phyloP scores from a whole-genome alignment of 2,797 vertebrate genomes.

The Champsocephalus esox region DNA sequence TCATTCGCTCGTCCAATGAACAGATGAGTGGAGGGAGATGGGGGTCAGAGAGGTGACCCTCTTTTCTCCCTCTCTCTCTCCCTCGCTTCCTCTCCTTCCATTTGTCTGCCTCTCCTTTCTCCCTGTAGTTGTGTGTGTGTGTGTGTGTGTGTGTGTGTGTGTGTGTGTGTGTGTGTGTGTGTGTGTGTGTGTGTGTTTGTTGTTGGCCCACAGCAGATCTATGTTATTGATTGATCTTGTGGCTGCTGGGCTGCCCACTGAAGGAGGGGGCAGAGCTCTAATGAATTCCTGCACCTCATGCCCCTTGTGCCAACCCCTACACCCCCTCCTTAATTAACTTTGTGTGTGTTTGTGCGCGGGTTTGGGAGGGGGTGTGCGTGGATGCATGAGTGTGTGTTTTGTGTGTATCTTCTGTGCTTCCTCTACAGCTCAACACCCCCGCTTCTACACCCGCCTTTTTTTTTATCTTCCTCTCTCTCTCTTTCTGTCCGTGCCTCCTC shows the following conservation, averaged over 20 bases:
- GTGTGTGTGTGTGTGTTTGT: conserved; percentile 65
- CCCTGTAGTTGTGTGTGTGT: conserved; percentile 39
- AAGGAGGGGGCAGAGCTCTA: conserved; percentile 86
- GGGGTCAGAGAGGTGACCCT: conserved; percentile 79
- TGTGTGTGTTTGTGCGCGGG: conserved; percentile 63
- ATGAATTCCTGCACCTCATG: conserved; percentile 87
- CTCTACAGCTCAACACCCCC: conserved; percentile 71
- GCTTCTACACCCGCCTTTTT: conserved; percentile 63
- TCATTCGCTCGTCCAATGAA: conserved; percentile 76
- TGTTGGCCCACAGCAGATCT: conserved; percentile 83
- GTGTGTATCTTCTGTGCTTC: conserved; percentile 67
- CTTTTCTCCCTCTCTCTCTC: conserved; percentile 71
- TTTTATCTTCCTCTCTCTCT: conserved; percentile 37
- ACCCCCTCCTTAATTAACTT: conserved; percentile 90
- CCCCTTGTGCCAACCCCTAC: conserved; percentile 82
- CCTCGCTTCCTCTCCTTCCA: conserved; percentile 62
- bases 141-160: conserved; percentile 42
- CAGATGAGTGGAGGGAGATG: conserved; percentile 82
- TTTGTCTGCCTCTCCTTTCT: conserved; percentile 69
- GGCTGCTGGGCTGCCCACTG: conserved; percentile 84
- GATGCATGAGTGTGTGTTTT: conserved; percentile 56
- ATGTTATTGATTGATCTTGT: conserved; percentile 89
- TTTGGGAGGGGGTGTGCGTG: conserved; percentile 38
- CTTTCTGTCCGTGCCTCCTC: conserved; percentile 39
- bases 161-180: conserved; percentile 42